Evolutionary conservation across 1,140 invertebrate species (phyloP).

Genomic region (Hormaphis cornu): DNA sequence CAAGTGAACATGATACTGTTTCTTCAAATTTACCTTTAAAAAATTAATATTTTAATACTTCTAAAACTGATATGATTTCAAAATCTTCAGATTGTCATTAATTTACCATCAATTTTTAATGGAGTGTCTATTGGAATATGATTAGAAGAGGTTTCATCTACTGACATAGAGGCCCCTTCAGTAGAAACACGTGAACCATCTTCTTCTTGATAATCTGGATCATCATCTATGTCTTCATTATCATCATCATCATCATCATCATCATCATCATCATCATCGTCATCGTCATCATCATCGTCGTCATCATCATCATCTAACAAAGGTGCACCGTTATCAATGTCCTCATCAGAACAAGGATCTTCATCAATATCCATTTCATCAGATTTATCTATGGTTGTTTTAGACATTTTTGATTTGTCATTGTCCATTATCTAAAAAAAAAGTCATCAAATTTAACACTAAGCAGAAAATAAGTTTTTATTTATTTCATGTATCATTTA

Average conservation of each 20-base stretch:
- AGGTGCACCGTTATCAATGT: slow-evolving; percentile 20
- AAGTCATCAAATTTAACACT: background rate
- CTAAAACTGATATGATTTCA: background rate
- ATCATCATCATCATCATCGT: slow-evolving; percentile 8
- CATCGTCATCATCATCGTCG: background rate
- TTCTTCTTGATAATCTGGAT: slow-evolving; percentile 30
- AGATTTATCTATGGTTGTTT: slow-evolving; percentile 21
- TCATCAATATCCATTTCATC: slow-evolving; percentile 28
- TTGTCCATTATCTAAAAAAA: slow-evolving; percentile 21
- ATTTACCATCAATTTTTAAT: slow-evolving; percentile 3
- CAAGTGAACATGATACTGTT: slow-evolving; percentile 10
- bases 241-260: slow-evolving; percentile 23
- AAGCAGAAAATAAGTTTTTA: background rate
- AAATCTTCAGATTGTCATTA: background rate
- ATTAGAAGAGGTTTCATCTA: slow-evolving; percentile 27
- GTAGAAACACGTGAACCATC: slow-evolving; percentile 7
- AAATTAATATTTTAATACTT: background rate
- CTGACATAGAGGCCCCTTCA: slow-evolving; percentile 10
- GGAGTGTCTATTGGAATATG: background rate
- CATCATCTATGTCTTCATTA: slow-evolving; percentile 30
- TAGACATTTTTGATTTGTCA: slow-evolving; percentile 25
- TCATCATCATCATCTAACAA: slow-evolving; percentile 13
- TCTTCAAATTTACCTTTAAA: slow-evolving; percentile 18
- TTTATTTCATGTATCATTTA: too few relatives aligned
- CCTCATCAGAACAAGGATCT: slow-evolving; percentile 16